Conservation (phyloP, 2,888 invertebrate genomes). For the Electrophaes corylata region DNA sequence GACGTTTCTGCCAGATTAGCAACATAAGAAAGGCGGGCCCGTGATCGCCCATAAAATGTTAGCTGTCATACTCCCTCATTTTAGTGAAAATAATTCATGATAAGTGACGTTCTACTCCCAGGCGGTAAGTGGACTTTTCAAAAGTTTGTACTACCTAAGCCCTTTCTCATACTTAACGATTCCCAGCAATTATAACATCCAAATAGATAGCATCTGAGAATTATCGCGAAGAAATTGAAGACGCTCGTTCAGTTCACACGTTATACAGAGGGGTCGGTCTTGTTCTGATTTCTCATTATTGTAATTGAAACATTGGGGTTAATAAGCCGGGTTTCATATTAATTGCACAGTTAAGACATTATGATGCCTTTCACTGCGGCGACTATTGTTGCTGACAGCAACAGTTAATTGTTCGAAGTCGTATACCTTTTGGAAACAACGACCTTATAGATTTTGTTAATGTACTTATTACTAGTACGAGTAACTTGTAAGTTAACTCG, state of each 20-base stretch:
- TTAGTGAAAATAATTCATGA: constrained; percentile 13
- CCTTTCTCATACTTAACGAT: constrained; percentile 21
- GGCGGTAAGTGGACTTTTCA: constrained; percentile 6
- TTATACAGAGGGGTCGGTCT: constrained; percentile 47
- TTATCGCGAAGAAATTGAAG: constrained; percentile 45
- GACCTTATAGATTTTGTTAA: constrained; percentile 31
- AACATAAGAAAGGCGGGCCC: constrained; percentile 23
- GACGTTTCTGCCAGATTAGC: background rate
- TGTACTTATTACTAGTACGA: constrained; percentile 18
- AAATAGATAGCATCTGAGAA: constrained; percentile 38
- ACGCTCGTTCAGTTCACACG: constrained; percentile 50
- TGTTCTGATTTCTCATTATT: constrained; percentile 60
- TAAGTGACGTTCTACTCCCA: constrained; percentile 12
- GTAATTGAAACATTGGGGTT: constrained; percentile 65
- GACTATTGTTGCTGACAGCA: constrained; percentile 52
- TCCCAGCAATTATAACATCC: constrained; percentile 31
- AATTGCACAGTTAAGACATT: constrained; percentile 64
- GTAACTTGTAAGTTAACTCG: constrained; percentile 2
- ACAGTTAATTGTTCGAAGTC: constrained; percentile 56
- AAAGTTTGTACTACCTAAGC: constrained; percentile 15
- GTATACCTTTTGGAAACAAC: constrained; percentile 34
- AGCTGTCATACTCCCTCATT: constrained; percentile 7
- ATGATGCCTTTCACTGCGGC: constrained; percentile 65
- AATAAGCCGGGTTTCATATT: constrained; percentile 66
- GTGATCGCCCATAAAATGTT: constrained; percentile 2